A percentile compares a stretch with the other conserved stretches of the same genome.
Evolutionary conservation across 1,140 invertebrate genomes (phyloP).

Genomic region (Whitmania pigra): DNA sequence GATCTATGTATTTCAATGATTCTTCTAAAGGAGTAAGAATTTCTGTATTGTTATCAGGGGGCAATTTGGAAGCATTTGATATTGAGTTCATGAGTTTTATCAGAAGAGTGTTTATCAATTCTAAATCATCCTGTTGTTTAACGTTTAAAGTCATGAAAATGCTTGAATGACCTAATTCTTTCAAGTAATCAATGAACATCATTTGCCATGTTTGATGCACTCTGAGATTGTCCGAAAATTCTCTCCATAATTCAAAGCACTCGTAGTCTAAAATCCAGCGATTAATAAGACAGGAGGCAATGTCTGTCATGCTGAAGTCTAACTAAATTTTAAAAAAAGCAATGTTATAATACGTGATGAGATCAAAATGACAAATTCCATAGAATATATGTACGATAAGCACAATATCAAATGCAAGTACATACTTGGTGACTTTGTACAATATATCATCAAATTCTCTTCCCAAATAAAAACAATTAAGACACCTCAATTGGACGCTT

Average conservation of each 20-base stretch:
- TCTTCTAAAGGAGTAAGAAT: conserved; percentile 5
- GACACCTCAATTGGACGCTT: too few species aligned
- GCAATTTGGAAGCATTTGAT: conserved; percentile 10
- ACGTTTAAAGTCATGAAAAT: background rate
- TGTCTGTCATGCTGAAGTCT: too few species aligned
- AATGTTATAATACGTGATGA: too few species aligned
- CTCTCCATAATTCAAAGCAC: background rate
- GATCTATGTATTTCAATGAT: background rate
- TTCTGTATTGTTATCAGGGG: background rate
- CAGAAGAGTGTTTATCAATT: conserved; percentile 2
- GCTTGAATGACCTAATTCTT: background rate
- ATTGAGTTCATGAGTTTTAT: conserved; percentile 6
- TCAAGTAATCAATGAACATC: background rate
- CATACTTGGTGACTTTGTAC: too few species aligned
- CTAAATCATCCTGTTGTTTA: conserved; percentile 9
- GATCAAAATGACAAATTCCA: too few species aligned
- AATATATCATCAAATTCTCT: too few species aligned
- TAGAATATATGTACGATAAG: too few species aligned
- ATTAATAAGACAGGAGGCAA: background rate
- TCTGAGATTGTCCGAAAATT: conserved; percentile 6
- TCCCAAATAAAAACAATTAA: too few species aligned
- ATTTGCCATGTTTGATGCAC: conserved; percentile 3
- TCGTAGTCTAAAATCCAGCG: conserved; percentile 10
- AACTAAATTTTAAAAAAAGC: too few species aligned
- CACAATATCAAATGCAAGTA: too few species aligned